Conservation (phyloP, 2,888 invertebrate species). For the Drosophila nigricruria region DNA sequence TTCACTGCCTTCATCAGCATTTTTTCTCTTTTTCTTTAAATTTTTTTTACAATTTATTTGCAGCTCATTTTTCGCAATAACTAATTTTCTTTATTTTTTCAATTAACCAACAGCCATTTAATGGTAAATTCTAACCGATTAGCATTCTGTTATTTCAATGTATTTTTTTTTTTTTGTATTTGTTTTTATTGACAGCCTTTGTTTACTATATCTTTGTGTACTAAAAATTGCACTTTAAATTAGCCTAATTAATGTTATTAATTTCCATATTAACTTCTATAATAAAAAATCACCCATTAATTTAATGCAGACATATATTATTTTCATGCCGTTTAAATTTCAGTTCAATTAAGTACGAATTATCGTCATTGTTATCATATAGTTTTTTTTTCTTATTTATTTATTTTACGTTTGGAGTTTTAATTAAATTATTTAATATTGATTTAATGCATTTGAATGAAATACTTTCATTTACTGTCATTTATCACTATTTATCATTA, state of each 20-base stretch:
- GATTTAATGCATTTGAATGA: slow-evolving; percentile 70
- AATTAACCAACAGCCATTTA: not conserved
- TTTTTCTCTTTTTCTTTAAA: not conserved
- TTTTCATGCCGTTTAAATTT: slow-evolving; percentile 39
- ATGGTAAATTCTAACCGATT: not conserved
- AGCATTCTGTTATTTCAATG: not conserved
- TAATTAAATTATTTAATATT: slow-evolving; percentile 70
- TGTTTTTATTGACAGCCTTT: slow-evolving; percentile 1
- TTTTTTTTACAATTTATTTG: not conserved
- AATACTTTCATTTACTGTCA: slow-evolving; percentile 51
- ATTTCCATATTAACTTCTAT: slow-evolving; percentile 38
- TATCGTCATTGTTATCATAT: slow-evolving; percentile 51
- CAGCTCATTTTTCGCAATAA: not conserved
- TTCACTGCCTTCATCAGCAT: not conserved
- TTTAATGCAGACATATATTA: slow-evolving; percentile 45
- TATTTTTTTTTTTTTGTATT: not conserved
- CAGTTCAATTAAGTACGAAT: slow-evolving; percentile 54
- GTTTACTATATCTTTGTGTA: not conserved
- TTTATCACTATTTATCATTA: slow-evolving; percentile 51
- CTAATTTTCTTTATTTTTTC: not conserved
- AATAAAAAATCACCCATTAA: slow-evolving; percentile 36
- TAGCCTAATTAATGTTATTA: slow-evolving; percentile 55
- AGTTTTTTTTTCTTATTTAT: slow-evolving; percentile 24
- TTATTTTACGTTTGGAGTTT: slow-evolving; percentile 32
- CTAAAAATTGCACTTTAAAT: slow-evolving; percentile 34